phyloP scores from a whole-genome alignment of 1,140 invertebrate species.

The Dolichoris vasculosae region DNA sequence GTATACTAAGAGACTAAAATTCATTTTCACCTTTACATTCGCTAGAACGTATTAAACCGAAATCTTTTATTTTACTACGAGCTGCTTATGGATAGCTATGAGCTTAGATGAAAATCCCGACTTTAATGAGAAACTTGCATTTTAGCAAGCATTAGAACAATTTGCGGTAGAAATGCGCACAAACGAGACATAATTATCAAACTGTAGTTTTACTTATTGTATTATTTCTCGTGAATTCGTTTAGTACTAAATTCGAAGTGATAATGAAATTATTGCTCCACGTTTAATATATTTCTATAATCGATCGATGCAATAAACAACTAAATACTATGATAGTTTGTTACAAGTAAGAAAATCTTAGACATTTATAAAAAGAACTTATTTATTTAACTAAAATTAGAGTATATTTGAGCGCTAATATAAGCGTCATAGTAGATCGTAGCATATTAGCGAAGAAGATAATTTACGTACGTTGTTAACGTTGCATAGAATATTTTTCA shows the following conservation, averaged over 20 bases:
- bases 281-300: no score
- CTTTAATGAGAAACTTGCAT: conserved; percentile 13
- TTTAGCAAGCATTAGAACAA: not conserved
- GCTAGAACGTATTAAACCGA: not conserved
- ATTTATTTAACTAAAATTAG: no score
- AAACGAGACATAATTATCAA: not conserved
- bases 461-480: no score
- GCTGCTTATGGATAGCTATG: not conserved
- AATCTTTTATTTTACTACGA: not conserved
- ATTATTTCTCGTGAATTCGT: not conserved
- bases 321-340: not conserved
- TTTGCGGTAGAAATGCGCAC: not conserved
- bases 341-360: no score
- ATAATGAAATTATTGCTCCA: not conserved
- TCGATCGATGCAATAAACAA: not conserved
- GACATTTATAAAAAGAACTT: no score
- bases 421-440: no score
- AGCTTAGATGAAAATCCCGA: conserved; percentile 6
- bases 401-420: no score
- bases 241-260: not conserved
- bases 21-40: not conserved
- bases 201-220: no score
- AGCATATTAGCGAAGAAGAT: no score
- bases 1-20: not conserved
- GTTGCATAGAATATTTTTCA: no score